Evolutionary conservation across 1,140 invertebrate species (phyloP), one percentile per base, ranked within the genome.

Genomic region (Lepidurus packardi): DNA sequence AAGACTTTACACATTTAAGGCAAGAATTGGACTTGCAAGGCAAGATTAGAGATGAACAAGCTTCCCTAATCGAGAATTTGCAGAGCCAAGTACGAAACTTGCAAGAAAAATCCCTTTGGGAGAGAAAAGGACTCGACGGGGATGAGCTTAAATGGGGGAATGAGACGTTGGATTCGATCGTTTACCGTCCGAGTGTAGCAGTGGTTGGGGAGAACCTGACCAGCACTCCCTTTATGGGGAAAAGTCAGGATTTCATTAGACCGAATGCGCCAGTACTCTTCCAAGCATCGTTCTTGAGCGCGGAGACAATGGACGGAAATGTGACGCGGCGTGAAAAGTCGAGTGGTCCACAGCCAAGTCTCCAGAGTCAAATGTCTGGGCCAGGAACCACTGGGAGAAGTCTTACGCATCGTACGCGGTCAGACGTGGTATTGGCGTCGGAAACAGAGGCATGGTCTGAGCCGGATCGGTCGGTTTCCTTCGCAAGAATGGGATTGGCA

Each of bases 401-500:
- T 25, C 16, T 45, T n/a, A 25, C 44, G 21, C 25, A 24, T 16
- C 43, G 89, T 87, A 79, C 81, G 89, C 24, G 87, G 90, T 80
- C 83, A 90, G 45, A 89, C 89, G 7, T 86, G 85, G 79, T 86
- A 85, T 34, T 82, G 89, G 7, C 82, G 84, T 92, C 91, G 1
- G 92, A 94, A 83, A 92, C 91, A 0, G 93, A 95, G 82, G 90
- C 91, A 24, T 94, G 93, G 90, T 94, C 92, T 0, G 93, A 94
- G 83, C 93, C 93, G 0, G 93, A 95, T 82, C 88, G 92, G 78
- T 90, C 88, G 78, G 92, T 94, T 0, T 94, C 92, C 0, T 84
- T 91, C 78, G 91, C 91, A 0, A 87, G 92, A 79, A 93, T 94
- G 73, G 92, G 92, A 1, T 84, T 94, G 6, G 43, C 74, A 1